These are phyloP conservation scores for Sarcophaga subvicina DNA, from an alignment of 2,888 invertebrate species.

Conservation along the genomic window DNA sequence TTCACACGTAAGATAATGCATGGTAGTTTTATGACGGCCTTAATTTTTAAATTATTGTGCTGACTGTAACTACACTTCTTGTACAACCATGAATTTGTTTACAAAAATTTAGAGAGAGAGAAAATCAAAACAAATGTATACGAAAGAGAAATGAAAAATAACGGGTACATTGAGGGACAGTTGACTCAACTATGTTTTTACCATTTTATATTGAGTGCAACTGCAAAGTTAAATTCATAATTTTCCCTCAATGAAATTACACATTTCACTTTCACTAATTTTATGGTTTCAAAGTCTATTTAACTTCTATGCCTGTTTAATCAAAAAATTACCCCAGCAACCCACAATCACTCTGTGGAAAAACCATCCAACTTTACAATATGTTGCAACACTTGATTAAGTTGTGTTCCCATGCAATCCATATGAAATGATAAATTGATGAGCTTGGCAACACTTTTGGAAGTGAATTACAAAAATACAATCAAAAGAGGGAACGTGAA, in stretches of 20 bases:
- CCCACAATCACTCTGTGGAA: too few relatives aligned
- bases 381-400: too few relatives aligned
- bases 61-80: not conserved
- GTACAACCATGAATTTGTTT: slow-evolving; percentile 50
- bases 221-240: not conserved
- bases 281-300: too few relatives aligned
- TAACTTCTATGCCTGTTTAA: too few relatives aligned
- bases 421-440: too few relatives aligned
- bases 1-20: slow-evolving; percentile 68
- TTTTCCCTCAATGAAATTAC: too few relatives aligned
- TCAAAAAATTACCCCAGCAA: too few relatives aligned
- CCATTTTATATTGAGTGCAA: not conserved
- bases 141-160: not conserved
- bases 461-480: not conserved
- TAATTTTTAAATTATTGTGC: slow-evolving; percentile 24
- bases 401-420: too few relatives aligned
- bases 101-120: slow-evolving; percentile 16
- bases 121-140: not conserved
- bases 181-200: too few relatives aligned
- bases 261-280: too few relatives aligned
- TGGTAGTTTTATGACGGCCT: slow-evolving; percentile 22
- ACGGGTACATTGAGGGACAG: not conserved
- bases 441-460: slow-evolving; percentile 13
- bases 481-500: slow-evolving; percentile 25
- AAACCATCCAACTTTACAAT: too few relatives aligned